These are phyloP conservation scores for Reinhardtius hippoglossoides DNA, from an alignment of 2,113 vertebrate species.

Conservation along the genomic window DNA sequence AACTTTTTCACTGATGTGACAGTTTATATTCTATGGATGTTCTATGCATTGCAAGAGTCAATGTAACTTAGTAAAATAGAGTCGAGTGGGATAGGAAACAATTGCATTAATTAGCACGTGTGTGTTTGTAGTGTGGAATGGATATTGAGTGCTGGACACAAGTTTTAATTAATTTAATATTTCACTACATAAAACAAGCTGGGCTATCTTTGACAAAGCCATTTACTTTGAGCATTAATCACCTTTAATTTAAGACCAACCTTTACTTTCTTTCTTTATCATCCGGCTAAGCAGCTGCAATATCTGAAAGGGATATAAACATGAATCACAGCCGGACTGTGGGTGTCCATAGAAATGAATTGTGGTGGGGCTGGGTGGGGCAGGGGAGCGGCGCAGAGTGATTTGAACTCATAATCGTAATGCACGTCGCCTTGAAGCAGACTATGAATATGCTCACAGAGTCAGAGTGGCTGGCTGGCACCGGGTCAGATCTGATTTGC, in stretches of 20 bases:
- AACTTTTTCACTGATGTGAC: too few relatives aligned
- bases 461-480: slow-evolving; percentile 70
- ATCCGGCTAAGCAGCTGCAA: slow-evolving; percentile 33
- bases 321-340: slow-evolving; percentile 63
- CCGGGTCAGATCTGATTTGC: slow-evolving; percentile 65
- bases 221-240: slow-evolving; percentile 42
- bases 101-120: neutral
- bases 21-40: too few relatives aligned
- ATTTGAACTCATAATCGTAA: slow-evolving; percentile 72
- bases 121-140: neutral
- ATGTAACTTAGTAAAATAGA: too few relatives aligned
- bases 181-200: neutral
- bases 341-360: slow-evolving; percentile 56
- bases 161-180: neutral
- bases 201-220: neutral
- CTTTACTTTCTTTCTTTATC: slow-evolving; percentile 13
- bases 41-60: too few relatives aligned
- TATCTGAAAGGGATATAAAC: slow-evolving; percentile 61
- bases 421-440: slow-evolving; percentile 54
- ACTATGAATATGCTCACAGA: slow-evolving; percentile 65
- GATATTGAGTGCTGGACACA: neutral
- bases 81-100: neutral
- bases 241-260: slow-evolving; percentile 31
- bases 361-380: slow-evolving; percentile 25
- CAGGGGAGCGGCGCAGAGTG: slow-evolving; percentile 18